Conservation (phyloP, 2,888 invertebrate species). For the Priocnemis perturbator region DNA sequence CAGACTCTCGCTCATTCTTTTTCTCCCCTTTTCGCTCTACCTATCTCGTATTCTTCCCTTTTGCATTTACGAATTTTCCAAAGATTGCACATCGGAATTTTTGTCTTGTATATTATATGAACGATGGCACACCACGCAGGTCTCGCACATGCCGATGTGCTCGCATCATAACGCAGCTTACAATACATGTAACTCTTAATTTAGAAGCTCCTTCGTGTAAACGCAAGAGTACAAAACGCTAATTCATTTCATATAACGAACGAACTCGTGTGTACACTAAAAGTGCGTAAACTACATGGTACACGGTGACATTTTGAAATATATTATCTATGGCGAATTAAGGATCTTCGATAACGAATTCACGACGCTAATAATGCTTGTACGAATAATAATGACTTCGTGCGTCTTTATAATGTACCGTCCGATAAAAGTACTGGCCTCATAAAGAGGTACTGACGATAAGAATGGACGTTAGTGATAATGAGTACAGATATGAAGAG, state of each 20-base stretch:
- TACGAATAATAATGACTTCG: too few relatives aligned
- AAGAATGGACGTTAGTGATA: too few relatives aligned
- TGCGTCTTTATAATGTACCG: too few relatives aligned
- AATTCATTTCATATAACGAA: not conserved
- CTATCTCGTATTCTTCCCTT: constrained; percentile 8
- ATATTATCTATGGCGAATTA: not conserved
- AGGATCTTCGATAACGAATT: not conserved
- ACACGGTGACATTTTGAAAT: not conserved
- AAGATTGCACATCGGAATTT: constrained; percentile 22
- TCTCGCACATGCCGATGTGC: constrained; percentile 11
- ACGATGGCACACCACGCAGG: constrained; percentile 20
- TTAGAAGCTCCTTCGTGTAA: not conserved
- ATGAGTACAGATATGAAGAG: too few relatives aligned
- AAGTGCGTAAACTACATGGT: not conserved
- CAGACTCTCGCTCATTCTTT: not conserved
- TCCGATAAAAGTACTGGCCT: too few relatives aligned
- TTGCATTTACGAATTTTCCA: constrained; percentile 24
- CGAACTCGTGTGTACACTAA: not conserved
- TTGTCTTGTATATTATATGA: not conserved
- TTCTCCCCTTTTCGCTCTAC: constrained; percentile 3
- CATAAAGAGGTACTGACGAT: too few relatives aligned
- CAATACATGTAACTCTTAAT: constrained; percentile 5
- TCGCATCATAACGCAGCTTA: constrained; percentile 16
- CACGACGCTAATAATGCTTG: too few relatives aligned
- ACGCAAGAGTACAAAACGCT: too few relatives aligned